Evolutionary conservation across 2,888 invertebrate genomes (phyloP).

Genomic region (Amphipoea lucens): DNA sequence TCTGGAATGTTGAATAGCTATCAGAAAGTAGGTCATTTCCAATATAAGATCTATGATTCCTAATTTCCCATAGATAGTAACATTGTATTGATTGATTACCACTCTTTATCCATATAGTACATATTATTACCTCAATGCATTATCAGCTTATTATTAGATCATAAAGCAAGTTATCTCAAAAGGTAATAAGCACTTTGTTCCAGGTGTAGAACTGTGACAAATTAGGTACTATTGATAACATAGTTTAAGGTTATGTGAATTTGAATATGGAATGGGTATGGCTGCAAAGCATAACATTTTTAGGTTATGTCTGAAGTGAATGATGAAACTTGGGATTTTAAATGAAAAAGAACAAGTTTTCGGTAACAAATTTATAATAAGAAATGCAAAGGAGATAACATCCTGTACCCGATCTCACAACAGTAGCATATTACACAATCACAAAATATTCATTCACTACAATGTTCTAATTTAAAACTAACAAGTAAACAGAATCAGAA

Average conservation of each 20-base stretch:
- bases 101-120: neutral
- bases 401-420: constrained; percentile 75
- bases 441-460: constrained; percentile 86
- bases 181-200: constrained; percentile 26
- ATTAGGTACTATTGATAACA: neutral
- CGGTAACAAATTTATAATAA: constrained; percentile 89
- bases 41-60: neutral
- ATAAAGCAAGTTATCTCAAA: neutral
- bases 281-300: constrained; percentile 15
- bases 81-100: neutral
- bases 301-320: constrained; percentile 41
- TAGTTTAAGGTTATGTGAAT: constrained; percentile 48
- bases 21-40: too few species aligned
- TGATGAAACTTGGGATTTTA: constrained; percentile 29
- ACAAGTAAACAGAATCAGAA: constrained; percentile 84
- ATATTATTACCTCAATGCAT: too few species aligned
- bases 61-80: neutral
- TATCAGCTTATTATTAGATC: constrained; percentile 16
- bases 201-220: constrained; percentile 13
- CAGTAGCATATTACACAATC: constrained; percentile 87
- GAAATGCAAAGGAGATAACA: constrained; percentile 87
- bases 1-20: neutral
- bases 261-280: constrained; percentile 4
- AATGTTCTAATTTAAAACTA: constrained; percentile 76
- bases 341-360: constrained; percentile 68